Percentiles rank a stretch among this genome's conserved stretches.
Conservation (phyloP, 2,888 invertebrate genomes). For the Odontomyia ornata region DNA sequence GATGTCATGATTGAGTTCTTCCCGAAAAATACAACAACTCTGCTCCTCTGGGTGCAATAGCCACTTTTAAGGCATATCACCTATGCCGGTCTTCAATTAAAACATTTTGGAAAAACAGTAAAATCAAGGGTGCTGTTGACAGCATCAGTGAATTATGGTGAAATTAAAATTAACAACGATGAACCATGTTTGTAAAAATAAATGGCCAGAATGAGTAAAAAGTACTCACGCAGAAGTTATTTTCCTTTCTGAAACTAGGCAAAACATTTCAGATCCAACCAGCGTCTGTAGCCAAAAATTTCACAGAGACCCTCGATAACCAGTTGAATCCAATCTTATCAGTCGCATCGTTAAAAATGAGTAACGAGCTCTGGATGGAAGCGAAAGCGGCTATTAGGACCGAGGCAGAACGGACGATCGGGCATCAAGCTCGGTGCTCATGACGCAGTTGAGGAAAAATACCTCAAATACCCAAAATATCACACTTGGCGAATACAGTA, state of each 20-base stretch:
- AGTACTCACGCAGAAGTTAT: slow-evolving; percentile 47
- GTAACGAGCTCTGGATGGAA: no score
- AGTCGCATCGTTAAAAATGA: no score
- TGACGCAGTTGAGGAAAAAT: no score
- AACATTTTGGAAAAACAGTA: slow-evolving; percentile 52
- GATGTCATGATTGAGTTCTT: slow-evolving; percentile 50
- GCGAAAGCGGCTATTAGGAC: no score
- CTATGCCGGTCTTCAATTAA: slow-evolving; percentile 48
- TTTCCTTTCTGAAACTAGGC: slow-evolving; percentile 51
- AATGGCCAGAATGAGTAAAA: slow-evolving; percentile 53
- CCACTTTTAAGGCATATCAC: slow-evolving; percentile 51
- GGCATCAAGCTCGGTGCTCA: no score
- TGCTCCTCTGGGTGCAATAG: slow-evolving; percentile 51
- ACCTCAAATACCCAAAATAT: no score
- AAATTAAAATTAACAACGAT: slow-evolving; percentile 53
- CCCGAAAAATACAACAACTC: slow-evolving; percentile 53
- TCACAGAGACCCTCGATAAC: no score
- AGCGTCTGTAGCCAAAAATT: no score
- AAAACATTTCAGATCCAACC: no score
- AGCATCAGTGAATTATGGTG: slow-evolving; percentile 53
- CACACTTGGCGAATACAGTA: no score
- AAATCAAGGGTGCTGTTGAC: slow-evolving; percentile 52
- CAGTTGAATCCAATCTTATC: no score
- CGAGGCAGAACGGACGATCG: no score
- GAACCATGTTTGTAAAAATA: slow-evolving; percentile 53